These are phyloP conservation scores for Calameuta idolon DNA, from an alignment of 2,888 invertebrate genomes.

Conservation along the genomic window DNA sequence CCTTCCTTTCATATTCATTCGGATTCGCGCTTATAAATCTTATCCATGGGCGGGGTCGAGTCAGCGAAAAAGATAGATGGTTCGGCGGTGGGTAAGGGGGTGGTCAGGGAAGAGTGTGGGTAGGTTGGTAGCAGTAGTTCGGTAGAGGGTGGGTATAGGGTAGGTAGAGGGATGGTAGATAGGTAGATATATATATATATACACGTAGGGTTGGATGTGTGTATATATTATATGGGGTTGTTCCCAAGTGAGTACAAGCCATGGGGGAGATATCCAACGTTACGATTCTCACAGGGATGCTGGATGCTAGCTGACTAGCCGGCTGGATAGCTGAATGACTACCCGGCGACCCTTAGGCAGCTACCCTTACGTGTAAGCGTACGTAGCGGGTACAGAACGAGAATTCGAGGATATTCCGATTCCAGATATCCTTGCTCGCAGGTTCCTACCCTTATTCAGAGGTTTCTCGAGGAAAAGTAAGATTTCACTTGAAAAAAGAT, in stretches of 20 bases:
- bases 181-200: background rate
- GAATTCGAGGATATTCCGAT: background rate
- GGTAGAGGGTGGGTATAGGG: constrained; percentile 16
- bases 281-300: constrained; percentile 33
- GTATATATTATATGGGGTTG: background rate
- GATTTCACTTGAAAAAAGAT: background rate
- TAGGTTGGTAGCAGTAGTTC: constrained; percentile 14
- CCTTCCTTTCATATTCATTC: constrained; percentile 21
- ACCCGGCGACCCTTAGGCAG: constrained; percentile 27
- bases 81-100: constrained; percentile 15
- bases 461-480: background rate
- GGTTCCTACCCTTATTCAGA: background rate
- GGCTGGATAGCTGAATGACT: background rate
- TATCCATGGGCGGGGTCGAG: constrained; percentile 27
- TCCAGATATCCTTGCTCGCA: background rate
- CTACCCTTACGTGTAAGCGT: constrained; percentile 26
- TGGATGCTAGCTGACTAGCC: constrained; percentile 45
- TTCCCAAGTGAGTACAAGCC: background rate
- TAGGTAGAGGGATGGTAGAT: constrained; percentile 11
- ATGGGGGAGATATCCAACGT: constrained; percentile 45
- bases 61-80: constrained; percentile 41
- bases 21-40: constrained; percentile 28
- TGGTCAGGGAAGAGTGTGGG: constrained; percentile 3
- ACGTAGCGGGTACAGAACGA: background rate
- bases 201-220: background rate